These are phyloP conservation scores for Siniperca obscura DNA, from an alignment of 2,797 vertebrate genomes.

Conservation along the genomic window DNA sequence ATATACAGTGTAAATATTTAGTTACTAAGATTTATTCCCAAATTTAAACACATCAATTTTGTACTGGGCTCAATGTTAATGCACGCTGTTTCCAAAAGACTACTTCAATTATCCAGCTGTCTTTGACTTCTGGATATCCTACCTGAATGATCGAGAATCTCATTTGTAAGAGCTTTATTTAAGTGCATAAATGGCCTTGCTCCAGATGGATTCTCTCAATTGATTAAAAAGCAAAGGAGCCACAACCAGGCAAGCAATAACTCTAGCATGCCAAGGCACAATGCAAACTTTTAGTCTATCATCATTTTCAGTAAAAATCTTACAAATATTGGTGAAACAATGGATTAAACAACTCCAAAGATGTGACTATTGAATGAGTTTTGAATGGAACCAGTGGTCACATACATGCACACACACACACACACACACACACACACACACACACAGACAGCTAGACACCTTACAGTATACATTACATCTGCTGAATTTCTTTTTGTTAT, in stretches of 20 bases:
- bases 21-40: background rate
- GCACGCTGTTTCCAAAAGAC: background rate
- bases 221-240: background rate
- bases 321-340: background rate
- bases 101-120: background rate
- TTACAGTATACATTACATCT: background rate
- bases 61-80: background rate
- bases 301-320: background rate
- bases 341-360: background rate
- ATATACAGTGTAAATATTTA: background rate
- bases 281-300: background rate
- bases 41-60: background rate
- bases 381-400: background rate
- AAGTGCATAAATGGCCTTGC: constrained; percentile 13
- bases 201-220: background rate
- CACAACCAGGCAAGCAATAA: background rate
- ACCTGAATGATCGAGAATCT: background rate
- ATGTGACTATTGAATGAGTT: background rate
- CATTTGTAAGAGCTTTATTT: constrained; percentile 9
- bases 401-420: background rate
- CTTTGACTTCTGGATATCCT: background rate
- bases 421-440: background rate
- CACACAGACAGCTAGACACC: background rate
- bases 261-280: background rate
- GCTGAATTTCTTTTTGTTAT: background rate